phyloP scores from a whole-genome alignment of 2,797 vertebrate species.

The Sphaeramia orbicularis region DNA sequence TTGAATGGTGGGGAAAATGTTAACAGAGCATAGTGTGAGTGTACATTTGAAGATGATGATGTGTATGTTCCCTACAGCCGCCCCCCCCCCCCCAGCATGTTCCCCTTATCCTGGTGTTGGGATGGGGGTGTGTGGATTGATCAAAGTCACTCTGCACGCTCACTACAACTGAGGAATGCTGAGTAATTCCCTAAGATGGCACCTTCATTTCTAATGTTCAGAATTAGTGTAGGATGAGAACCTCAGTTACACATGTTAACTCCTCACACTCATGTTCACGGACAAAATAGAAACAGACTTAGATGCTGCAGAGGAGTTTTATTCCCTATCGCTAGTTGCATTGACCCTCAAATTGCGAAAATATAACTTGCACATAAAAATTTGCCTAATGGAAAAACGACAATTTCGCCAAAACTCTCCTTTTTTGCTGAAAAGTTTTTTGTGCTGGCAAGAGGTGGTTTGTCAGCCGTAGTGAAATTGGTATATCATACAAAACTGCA shows the following conservation, averaged over 20 bases:
- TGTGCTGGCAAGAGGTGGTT: too few species aligned
- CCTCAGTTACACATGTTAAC: slow-evolving; percentile 20
- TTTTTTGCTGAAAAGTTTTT: too few species aligned
- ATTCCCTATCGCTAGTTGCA: too few species aligned
- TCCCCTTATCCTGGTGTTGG: slow-evolving; percentile 37
- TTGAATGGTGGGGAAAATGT: slow-evolving; percentile 54
- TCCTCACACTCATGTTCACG: slow-evolving; percentile 1
- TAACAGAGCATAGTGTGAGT: slow-evolving; percentile 15
- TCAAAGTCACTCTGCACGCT: slow-evolving; percentile 61
- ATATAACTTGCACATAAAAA: too few species aligned
- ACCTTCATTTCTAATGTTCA: slow-evolving; percentile 54
- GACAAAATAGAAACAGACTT: neutral
- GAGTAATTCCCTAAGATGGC: slow-evolving; percentile 68
- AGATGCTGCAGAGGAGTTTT: too few species aligned
- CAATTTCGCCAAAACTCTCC: too few species aligned
- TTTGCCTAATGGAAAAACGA: too few species aligned
- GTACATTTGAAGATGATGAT: slow-evolving; percentile 46
- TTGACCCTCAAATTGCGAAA: too few species aligned
- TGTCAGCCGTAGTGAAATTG: too few species aligned
- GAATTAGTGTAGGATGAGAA: slow-evolving; percentile 23
- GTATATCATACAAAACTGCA: too few species aligned
- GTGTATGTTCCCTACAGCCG: slow-evolving; percentile 36
- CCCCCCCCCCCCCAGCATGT: slow-evolving; percentile 39
- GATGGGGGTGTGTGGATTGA: slow-evolving; percentile 44
- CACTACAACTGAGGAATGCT: slow-evolving; percentile 56